Evolutionary conservation across 1,140 invertebrate genomes (phyloP).

Genomic region (Aphaenogaster rudis): DNA sequence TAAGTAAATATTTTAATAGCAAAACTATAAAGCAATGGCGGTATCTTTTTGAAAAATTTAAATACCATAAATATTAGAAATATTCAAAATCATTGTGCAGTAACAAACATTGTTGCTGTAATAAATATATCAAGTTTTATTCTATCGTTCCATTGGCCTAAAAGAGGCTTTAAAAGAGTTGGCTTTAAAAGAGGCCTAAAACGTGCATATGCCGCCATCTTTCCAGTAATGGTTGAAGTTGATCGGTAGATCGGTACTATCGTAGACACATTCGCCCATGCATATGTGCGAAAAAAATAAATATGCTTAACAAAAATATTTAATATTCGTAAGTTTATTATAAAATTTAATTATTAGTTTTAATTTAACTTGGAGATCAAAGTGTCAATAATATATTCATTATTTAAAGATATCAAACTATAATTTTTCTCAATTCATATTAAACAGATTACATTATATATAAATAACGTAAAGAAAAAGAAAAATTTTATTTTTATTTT

Average conservation of each 20-base stretch:
- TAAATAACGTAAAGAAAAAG: not conserved
- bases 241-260: constrained; percentile 6
- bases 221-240: not conserved
- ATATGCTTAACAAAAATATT: not conserved
- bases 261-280: not conserved
- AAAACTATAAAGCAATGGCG: not conserved
- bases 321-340: not conserved
- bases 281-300: not conserved
- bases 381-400: not conserved
- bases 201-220: constrained; percentile 20
- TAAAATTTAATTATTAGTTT: not conserved
- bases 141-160: not conserved
- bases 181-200: not conserved
- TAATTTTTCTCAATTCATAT: not conserved
- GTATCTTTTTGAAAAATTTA: not conserved
- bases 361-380: not conserved
- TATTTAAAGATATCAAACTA: not conserved
- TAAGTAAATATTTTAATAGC: not conserved
- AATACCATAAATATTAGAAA: not conserved
- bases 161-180: not conserved
- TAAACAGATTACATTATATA: not conserved
- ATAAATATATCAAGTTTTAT: not conserved
- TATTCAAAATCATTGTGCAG: not conserved
- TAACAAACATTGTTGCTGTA: not conserved
- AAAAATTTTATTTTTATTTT: not conserved